These are phyloP conservation scores for Drosophila bunnanda DNA, from an alignment of 2,888 invertebrate genomes.

Conservation along the genomic window DNA sequence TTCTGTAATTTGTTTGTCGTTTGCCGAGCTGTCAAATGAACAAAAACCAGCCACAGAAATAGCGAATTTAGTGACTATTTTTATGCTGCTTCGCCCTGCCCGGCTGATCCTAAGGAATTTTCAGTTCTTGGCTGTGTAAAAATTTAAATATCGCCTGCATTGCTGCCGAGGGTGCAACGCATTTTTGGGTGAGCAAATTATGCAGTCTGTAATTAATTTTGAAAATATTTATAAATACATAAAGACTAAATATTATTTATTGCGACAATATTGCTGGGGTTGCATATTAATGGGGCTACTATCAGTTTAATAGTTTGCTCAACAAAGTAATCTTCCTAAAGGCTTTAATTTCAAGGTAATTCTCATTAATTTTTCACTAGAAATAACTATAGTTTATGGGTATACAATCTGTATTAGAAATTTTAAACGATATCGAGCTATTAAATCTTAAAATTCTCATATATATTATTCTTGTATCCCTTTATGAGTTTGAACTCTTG, in stretches of 20 bases:
- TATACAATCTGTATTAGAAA: background rate
- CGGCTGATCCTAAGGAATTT: constrained; percentile 72
- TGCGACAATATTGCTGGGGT: background rate
- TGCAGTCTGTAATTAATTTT: constrained; percentile 38
- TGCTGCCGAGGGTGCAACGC: constrained; percentile 33
- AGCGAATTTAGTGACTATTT: constrained; percentile 64
- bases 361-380: too few relatives aligned
- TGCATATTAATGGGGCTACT: background rate
- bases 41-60: constrained; percentile 48
- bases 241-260: constrained; percentile 15
- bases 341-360: too few relatives aligned
- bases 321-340: background rate
- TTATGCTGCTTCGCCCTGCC: constrained; percentile 53
- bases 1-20: constrained; percentile 47
- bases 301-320: background rate
- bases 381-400: background rate
- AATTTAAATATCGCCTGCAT: constrained; percentile 48
- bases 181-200: constrained; percentile 34
- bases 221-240: constrained; percentile 13
- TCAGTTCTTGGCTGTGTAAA: constrained; percentile 49
- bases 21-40: constrained; percentile 64
- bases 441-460: too few relatives aligned
- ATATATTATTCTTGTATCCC: too few relatives aligned
- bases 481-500: constrained; percentile 6
- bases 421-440: too few relatives aligned